Base-by-base conservation (phyloP, 2,888 invertebrate species). In the Drosophila greeni region DNA sequence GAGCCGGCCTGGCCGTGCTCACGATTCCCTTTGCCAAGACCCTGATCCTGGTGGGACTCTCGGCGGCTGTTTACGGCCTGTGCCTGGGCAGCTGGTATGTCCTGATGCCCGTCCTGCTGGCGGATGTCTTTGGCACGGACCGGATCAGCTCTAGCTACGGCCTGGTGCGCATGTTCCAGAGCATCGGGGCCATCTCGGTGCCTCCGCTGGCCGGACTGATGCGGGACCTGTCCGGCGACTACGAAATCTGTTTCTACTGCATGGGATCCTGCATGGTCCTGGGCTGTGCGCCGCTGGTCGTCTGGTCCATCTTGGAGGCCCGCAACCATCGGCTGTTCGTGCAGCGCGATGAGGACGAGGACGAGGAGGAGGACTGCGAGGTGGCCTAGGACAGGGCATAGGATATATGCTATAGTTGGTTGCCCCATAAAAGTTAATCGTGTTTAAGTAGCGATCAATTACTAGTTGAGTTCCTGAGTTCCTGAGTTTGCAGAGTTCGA, bases 41-140 rank as follows among this genome's bases (percentile, higher is more conserved):
- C 0, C 93, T 93, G 89, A 91, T 92, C 87, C 89, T 92, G 0
- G 88, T 94, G 37, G 93, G 93, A 6, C 89, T 92, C 4, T 92
- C 93, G 1, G 92, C 93, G 43, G 92, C 91, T 6, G 90, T 91
- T 0, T 94, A 94, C 85, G 94, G 94, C 0, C 88, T 94, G 0
- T 94, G 94, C 67, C 90, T 94, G 20, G 94, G 94, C 23, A 93
- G 94, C 83, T 94, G 94, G 94, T 94, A 94, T 87, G 91, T 94
- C 3, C 86, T 94, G 56, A 93, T 94, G 61, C 94, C 94, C 0
- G 93, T 94, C 2, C 88, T 94, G 16, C 89, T 94, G 39, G 94
- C 94, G 0, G 93, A 94, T 83, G 91, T 94, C 16, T 94, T 94
- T 84, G 94, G 94, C 3, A 93, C 93, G 0, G 93, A 93, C 42